phyloP scores from a whole-genome alignment of 2,797 vertebrate species.

The Manis javanica region DNA sequence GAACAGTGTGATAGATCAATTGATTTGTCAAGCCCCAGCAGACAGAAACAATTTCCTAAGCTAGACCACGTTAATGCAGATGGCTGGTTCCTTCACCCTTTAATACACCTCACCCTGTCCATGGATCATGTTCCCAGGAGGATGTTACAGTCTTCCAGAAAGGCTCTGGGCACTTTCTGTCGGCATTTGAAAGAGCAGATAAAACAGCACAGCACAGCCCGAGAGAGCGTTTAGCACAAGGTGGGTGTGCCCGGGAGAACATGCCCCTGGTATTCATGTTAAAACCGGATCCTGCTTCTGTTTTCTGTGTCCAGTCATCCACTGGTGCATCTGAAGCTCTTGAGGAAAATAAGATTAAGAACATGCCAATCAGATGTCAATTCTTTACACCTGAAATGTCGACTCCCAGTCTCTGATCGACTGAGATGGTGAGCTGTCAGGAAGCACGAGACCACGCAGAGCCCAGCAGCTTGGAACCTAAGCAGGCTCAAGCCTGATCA shows the following conservation, averaged over 20 bases:
- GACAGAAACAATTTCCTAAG: constrained; percentile 73
- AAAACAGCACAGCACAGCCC: not conserved
- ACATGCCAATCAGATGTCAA: not conserved
- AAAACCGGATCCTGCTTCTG: not conserved
- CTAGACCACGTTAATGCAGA: constrained; percentile 70
- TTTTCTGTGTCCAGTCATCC: not conserved
- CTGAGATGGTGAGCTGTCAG: not conserved
- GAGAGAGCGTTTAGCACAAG: not conserved
- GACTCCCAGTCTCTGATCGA: not conserved
- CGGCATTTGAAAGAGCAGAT: not conserved
- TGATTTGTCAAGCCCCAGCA: constrained; percentile 76
- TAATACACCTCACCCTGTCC: constrained; percentile 60
- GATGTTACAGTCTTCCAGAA: not conserved
- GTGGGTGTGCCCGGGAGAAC: not conserved
- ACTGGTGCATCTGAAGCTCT: not conserved
- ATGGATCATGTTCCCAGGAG: not conserved
- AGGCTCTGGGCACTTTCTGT: not conserved
- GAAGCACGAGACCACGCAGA: fast-evolving
- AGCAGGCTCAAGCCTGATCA: not conserved
- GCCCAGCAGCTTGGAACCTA: not conserved
- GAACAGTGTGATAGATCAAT: not conserved
- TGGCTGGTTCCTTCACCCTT: constrained; percentile 60
- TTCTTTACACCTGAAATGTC: not conserved
- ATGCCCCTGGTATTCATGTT: not conserved
- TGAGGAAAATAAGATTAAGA: not conserved